Percentiles rank a stretch among this genome's conserved stretches.
Conservation (phyloP, 2,888 invertebrate species). For the Litoditis marina region DNA sequence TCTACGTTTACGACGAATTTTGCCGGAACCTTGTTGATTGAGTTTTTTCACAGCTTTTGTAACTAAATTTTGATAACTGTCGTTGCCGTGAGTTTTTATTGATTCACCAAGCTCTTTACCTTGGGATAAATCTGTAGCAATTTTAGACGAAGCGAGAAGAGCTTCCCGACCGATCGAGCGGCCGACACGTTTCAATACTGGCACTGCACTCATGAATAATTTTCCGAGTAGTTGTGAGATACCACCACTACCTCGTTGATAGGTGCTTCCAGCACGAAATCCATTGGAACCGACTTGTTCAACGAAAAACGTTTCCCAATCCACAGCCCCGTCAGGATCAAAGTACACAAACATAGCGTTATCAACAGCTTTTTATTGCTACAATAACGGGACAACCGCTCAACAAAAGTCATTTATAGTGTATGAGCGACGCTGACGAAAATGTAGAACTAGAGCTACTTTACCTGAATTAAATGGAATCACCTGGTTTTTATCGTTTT, state of each 20-base stretch:
- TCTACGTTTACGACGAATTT: neutral
- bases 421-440: conserved; percentile 1
- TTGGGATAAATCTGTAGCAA: conserved; percentile 12
- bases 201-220: conserved; percentile 16
- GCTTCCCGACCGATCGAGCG: conserved; percentile 6
- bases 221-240: conserved; percentile 19
- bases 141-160: conserved; percentile 5
- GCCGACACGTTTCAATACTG: conserved; percentile 12
- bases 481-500: conserved; percentile 13
- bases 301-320: conserved; percentile 1
- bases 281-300: conserved; percentile 15
- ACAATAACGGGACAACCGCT: conserved; percentile 4
- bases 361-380: conserved; percentile 5
- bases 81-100: neutral
- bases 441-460: conserved; percentile 9
- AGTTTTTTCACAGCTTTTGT: conserved; percentile 5
- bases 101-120: conserved; percentile 13
- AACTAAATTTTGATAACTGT: conserved; percentile 5
- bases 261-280: conserved; percentile 13
- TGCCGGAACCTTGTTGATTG: conserved; percentile 4
- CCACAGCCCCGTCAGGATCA: conserved; percentile 11
- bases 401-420: neutral
- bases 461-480: conserved; percentile 16
- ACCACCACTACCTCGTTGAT: conserved; percentile 14
- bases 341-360: neutral